Evolutionary conservation across 2,797 vertebrate species (phyloP).

Genomic region (Oryzias sinensis): DNA sequence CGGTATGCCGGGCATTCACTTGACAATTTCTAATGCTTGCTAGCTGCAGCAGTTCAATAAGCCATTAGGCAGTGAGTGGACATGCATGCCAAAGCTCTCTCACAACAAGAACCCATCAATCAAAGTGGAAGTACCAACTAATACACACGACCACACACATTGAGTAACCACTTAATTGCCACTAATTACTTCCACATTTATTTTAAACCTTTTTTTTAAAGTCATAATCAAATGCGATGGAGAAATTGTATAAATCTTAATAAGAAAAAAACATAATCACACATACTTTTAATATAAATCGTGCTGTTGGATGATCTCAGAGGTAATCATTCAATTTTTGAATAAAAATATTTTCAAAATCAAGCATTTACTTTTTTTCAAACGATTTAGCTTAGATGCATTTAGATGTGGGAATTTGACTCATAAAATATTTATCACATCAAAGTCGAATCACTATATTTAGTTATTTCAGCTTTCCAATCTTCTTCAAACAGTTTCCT

Average conservation of each 20-base stretch:
- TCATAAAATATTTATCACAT: too few species aligned
- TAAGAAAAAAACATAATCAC: not conserved
- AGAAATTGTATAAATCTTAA: not conserved
- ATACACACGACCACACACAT: constrained; percentile 32
- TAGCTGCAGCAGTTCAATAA: constrained; percentile 76
- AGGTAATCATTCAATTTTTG: too few species aligned
- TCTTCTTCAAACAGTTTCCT: not conserved
- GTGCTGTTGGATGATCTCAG: too few species aligned
- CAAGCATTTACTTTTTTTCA: not conserved
- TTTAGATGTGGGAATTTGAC: not conserved
- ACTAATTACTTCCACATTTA: constrained; percentile 12
- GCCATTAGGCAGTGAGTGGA: constrained; percentile 77
- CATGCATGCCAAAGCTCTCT: constrained; percentile 75
- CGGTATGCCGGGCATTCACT: constrained; percentile 57
- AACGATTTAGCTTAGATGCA: not conserved
- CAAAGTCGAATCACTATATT: not conserved
- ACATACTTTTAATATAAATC: not conserved
- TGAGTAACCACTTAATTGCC: constrained; percentile 14
- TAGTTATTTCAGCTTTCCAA: not conserved
- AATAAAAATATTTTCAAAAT: not conserved
- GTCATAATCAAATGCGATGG: not conserved
- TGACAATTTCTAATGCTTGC: constrained; percentile 73
- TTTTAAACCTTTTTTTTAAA: constrained; percentile 5
- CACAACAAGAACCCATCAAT: constrained; percentile 69
- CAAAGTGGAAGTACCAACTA: constrained; percentile 44